Conservation (phyloP, 1,140 invertebrate species). For the Lasioglossum baleicum region DNA sequence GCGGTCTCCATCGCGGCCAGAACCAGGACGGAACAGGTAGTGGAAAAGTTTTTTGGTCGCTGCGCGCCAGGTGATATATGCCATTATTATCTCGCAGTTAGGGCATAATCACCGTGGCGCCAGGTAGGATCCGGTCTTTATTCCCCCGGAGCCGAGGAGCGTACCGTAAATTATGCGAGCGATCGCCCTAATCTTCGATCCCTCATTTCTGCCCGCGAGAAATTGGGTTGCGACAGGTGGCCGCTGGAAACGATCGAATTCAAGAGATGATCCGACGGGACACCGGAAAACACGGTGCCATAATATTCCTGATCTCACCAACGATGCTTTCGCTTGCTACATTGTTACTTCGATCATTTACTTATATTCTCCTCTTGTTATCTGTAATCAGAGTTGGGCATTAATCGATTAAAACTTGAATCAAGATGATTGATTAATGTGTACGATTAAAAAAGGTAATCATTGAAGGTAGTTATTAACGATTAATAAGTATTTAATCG, state of each 20-base stretch:
- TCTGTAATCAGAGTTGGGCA: no score
- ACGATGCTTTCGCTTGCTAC: no score
- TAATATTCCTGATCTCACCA: no score
- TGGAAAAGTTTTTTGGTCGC: constrained; percentile 28
- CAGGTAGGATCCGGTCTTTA: constrained; percentile 46
- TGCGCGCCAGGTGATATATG: constrained; percentile 49
- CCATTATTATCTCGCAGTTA: constrained; percentile 58
- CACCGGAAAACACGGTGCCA: no score
- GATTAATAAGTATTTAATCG: no score
- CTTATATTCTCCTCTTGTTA: no score
- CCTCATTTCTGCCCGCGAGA: constrained; percentile 36
- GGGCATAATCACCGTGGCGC: constrained; percentile 58
- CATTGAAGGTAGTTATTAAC: no score
- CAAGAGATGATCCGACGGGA: not conserved
- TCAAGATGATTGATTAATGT: no score
- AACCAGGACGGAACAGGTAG: constrained; percentile 1
- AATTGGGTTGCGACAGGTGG: constrained; percentile 54
- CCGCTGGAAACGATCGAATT: not conserved
- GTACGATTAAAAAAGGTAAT: no score
- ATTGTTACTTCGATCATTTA: no score
- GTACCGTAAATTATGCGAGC: constrained; percentile 39
- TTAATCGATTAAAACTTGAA: no score
- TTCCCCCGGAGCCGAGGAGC: constrained; percentile 17
- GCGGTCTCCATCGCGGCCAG: not conserved
- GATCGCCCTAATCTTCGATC: constrained; percentile 46